These are phyloP conservation scores for Megalops cyprinoides DNA, from an alignment of 2,797 vertebrate genomes.

Conservation along the genomic window DNA sequence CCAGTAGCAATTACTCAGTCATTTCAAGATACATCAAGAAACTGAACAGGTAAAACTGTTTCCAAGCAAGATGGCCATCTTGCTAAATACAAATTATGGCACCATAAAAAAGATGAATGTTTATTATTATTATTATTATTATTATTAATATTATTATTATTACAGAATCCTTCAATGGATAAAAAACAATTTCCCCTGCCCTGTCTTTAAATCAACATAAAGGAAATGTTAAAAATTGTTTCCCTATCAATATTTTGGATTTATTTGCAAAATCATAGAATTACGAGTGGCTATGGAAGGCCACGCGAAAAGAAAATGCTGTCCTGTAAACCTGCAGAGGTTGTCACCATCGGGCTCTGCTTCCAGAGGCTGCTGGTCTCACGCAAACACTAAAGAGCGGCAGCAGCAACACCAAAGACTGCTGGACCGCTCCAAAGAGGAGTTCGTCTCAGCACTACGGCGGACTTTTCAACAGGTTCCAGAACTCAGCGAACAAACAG, in stretches of 20 bases:
- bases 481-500: slow-evolving; percentile 59
- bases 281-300: background rate
- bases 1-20: too few relatives aligned
- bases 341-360: background rate
- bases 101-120: too few relatives aligned
- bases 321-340: background rate
- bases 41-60: too few relatives aligned
- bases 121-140: too few relatives aligned
- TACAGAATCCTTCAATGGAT: background rate
- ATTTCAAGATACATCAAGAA: too few relatives aligned
- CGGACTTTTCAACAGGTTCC: slow-evolving; percentile 23
- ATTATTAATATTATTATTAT: too few relatives aligned
- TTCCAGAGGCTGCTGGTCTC: slow-evolving; percentile 46
- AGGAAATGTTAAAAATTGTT: too few relatives aligned
- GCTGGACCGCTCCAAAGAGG: background rate
- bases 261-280: background rate
- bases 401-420: background rate
- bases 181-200: background rate
- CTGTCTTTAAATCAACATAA: background rate
- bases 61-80: too few relatives aligned
- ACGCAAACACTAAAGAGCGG: background rate
- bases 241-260: background rate
- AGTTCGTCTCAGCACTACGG: background rate
- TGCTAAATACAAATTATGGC: too few relatives aligned
- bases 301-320: background rate